Evolutionary conservation across 1,140 invertebrate species (phyloP).

Genomic region (Bombus waltoni): DNA sequence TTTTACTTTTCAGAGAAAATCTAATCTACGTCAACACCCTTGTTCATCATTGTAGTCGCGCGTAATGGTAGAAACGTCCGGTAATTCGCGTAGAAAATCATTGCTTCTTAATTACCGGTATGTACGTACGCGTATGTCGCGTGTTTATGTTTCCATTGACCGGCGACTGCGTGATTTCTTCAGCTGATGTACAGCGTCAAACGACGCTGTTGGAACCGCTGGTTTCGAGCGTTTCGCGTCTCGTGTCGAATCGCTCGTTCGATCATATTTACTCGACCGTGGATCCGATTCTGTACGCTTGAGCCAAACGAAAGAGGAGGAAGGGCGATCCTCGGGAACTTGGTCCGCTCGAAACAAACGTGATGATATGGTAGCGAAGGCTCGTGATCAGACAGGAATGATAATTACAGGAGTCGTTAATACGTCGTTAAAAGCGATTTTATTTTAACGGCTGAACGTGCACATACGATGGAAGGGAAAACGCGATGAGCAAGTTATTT

Average conservation of each 20-base stretch:
- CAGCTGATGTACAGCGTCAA: not conserved
- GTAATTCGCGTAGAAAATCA: not conserved
- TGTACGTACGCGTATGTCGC: not conserved
- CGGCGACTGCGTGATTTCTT: constrained; percentile 4
- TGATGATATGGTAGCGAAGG: constrained; percentile 33
- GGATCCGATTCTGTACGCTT: constrained; percentile 25
- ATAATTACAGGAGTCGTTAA: constrained; percentile 65
- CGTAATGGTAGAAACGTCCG: constrained; percentile 1
- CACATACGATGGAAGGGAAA: too few species aligned
- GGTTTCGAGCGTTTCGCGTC: not conserved
- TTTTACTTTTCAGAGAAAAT: not conserved
- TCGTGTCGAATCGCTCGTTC: not conserved
- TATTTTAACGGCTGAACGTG: constrained; percentile 27
- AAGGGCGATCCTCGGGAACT: not conserved
- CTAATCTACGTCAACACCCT: not conserved
- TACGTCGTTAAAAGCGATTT: constrained; percentile 60
- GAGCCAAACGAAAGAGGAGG: too few species aligned
- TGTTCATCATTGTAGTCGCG: not conserved
- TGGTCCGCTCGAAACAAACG: not conserved
- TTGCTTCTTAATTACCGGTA: constrained; percentile 38
- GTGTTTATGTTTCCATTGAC: constrained; percentile 25
- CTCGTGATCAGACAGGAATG: constrained; percentile 41
- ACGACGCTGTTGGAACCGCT: not conserved
- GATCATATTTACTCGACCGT: not conserved
- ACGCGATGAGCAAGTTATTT: not conserved